phyloP scores from a whole-genome alignment of 1,140 invertebrate genomes.

The Proales similis region DNA sequence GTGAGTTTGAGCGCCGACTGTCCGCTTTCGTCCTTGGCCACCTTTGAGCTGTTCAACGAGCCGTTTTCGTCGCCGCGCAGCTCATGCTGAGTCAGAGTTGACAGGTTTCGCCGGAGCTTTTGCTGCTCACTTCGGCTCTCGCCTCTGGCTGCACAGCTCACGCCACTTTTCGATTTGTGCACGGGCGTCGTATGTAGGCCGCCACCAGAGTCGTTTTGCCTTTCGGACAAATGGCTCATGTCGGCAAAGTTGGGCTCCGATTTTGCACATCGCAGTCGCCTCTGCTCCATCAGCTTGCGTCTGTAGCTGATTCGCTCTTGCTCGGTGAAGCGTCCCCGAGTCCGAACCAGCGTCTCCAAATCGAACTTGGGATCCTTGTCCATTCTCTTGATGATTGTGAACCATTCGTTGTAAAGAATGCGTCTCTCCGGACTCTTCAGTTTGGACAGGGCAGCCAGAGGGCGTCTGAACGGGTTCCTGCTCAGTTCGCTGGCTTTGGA shows the following conservation, averaged over 20 bases:
- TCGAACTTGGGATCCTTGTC: constrained; percentile 36
- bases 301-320: constrained; percentile 36
- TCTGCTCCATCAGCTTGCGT: constrained; percentile 24
- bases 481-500: constrained; percentile 3
- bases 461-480: constrained; percentile 12
- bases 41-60: too few species aligned
- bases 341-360: constrained; percentile 20
- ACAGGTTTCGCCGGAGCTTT: background rate
- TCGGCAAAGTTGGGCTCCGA: constrained; percentile 23
- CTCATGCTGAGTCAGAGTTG: background rate
- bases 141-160: background rate
- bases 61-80: background rate
- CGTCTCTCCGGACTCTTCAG: constrained; percentile 32
- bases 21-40: background rate
- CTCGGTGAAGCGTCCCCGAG: constrained; percentile 23
- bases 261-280: background rate
- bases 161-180: background rate
- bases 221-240: constrained; percentile 4
- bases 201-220: background rate
- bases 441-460: constrained; percentile 9
- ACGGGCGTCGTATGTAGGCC: constrained; percentile 33
- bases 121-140: background rate
- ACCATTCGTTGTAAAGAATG: constrained; percentile 36
- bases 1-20: constrained; percentile 23
- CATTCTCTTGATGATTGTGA: constrained; percentile 28